Base-by-base conservation (phyloP, 2,888 invertebrate genomes). In the Tetragonisca angustula region DNA sequence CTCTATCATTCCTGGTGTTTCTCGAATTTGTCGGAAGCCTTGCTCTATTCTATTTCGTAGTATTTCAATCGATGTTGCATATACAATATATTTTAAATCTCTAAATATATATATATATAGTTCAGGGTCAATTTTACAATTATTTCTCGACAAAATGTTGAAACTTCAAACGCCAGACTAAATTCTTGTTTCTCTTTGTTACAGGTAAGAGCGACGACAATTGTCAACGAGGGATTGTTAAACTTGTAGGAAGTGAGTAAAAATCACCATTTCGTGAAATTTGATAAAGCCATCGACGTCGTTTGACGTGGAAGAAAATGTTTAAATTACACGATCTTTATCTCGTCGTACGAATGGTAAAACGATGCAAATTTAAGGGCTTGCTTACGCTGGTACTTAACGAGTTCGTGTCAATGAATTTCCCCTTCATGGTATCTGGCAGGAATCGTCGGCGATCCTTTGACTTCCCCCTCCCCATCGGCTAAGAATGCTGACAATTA, bases 361-460 rank as follows among this genome's bases (percentile, higher is more conserved):
- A 49, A 24, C 17, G 52, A 36, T 49, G 61, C 54, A 69, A 68
- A 64, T 64, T 24, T 6, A 54, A 59, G 24, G 15, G 59, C n/a
- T 73, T 27, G 43, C 52, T 84, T 85, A 69, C 74, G 27, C 67
- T 24, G 68, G 67, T 72, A 77, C 68, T 89, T 85, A 83, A 78
- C 79, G 71, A 59, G 74, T 62, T 71, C 59, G 64, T 77, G 85
- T 49, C 76, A 87, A 87, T 78, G 85, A 87, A 84, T 76, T 82
- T 83, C 24, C 71, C 76, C 65, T 67, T 61, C 59, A 21, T 49
- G 69, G 36, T 62, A 72, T 32, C 27, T 59, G 9, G 3, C 2
- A 27, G 76, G 27, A 59, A 78, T 62, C 56, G 88, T 68, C 83
- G 87, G 85, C 81, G 27, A 36, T 59, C 64, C 86, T 87, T 87